These are phyloP conservation scores for Dendrolimus houi DNA, from an alignment of 2,888 invertebrate species.

Conservation along the genomic window DNA sequence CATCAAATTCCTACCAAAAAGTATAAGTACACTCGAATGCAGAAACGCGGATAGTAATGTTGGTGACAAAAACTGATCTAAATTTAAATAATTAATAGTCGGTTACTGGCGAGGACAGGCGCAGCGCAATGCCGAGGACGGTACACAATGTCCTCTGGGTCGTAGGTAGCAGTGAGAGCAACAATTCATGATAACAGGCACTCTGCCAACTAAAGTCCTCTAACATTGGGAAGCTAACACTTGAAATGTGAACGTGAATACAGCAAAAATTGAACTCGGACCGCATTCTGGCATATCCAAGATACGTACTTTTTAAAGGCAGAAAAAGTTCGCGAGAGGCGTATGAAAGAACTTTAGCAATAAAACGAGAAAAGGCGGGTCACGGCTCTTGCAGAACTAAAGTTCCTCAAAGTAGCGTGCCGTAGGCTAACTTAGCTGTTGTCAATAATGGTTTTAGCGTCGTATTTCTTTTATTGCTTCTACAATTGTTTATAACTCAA, in stretches of 20 bases:
- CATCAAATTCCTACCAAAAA: too few relatives aligned
- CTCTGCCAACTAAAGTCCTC: slow-evolving; percentile 45
- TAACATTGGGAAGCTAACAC: slow-evolving; percentile 26
- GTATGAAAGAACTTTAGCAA: slow-evolving; percentile 66
- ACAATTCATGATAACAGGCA: slow-evolving; percentile 44
- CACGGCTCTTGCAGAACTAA: slow-evolving; percentile 59
- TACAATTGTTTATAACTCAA: too few relatives aligned
- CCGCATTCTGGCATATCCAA: too few relatives aligned
- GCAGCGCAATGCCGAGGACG: slow-evolving; percentile 24
- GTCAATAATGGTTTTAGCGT: slow-evolving; percentile 37
- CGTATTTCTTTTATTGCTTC: slow-evolving; percentile 6
- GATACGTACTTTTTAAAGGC: slow-evolving; percentile 15
- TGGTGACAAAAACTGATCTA: slow-evolving; percentile 29
- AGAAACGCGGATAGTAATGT: slow-evolving; percentile 7
- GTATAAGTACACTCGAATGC: too few relatives aligned
- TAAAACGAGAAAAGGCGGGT: slow-evolving; percentile 58
- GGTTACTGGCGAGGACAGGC: slow-evolving; percentile 31
- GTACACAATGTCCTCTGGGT: slow-evolving; percentile 22
- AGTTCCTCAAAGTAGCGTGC: slow-evolving; percentile 59
- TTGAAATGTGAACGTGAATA: slow-evolving; percentile 23
- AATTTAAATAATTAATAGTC: slow-evolving; percentile 40
- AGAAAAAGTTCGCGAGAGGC: slow-evolving; percentile 50
- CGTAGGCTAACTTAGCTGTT: slow-evolving; percentile 50
- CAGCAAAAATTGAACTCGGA: slow-evolving; percentile 4
- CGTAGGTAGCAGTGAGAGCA: slow-evolving; percentile 22